Base-by-base conservation (phyloP, 2,888 invertebrate genomes). In the Trachelus troglodyta region DNA sequence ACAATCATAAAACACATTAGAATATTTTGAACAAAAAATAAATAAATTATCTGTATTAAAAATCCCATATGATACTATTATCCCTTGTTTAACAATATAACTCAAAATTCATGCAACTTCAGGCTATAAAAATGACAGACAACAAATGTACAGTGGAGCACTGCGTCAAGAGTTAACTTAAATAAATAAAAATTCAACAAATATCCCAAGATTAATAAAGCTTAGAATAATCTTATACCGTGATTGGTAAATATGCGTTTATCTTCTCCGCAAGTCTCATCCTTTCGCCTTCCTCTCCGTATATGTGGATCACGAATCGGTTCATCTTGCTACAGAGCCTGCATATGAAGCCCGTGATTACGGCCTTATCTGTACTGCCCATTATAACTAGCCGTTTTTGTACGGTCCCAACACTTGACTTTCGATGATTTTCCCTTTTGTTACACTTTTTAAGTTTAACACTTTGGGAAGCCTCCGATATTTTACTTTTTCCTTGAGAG, bases 281-380 rank as follows among this genome's bases (percentile, higher is more conserved):
- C 87, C 95, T 94, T 89, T 94, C 94, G 76, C 96, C 97, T 92
- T 95, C 95, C 86, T 95, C 95, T 69, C 96, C 96, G 90, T 96
- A 97, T 85, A 97, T 95, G 90, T 97, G 97, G 85, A 97, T 94
- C 77, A 97, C 97, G 87, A 94, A 95, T 89, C 95, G 94, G 92
- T 96, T 96, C 95, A 96, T 96, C 93, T 96, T 96, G 56, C 96
- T 96, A 91, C 97, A 97, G 81, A 97, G 93, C 89, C 97, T 94
- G 92, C 97, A 97, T 89, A 97, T 95, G 92, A 96, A 97, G 84
- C 97, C 97, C 76, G 96, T 95, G 88, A 96, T 94, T 85, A 96
- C 94, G 76, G 96, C 97, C 92, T 95, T 95, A 86, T 95, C 96
- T 87, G 96, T 94, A 90, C 97, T 97, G 75, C 97, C 97, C 97